These are phyloP conservation scores for Corythornis cristatus DNA, from an alignment of 2,113 vertebrate genomes.

Conservation along the genomic window DNA sequence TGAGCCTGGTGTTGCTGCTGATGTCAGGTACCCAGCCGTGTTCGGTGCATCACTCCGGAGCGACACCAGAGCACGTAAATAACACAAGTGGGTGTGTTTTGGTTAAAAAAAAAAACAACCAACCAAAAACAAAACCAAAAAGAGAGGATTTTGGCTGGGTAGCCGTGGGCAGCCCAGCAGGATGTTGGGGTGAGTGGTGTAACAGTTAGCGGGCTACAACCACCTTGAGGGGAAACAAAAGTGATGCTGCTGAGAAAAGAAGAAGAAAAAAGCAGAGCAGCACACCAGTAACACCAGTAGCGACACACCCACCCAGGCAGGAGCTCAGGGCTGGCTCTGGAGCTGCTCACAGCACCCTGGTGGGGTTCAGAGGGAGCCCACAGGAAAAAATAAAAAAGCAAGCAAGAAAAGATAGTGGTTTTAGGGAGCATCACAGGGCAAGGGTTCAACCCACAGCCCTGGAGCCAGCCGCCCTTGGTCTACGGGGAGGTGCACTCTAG, in stretches of 20 bases:
- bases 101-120: background rate
- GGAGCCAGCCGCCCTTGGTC: accelerated
- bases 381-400: background rate
- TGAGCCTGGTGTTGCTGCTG: background rate
- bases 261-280: background rate
- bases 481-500: background rate
- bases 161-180: background rate
- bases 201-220: background rate
- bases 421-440: background rate
- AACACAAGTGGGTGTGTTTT: background rate
- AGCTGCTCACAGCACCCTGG: background rate
- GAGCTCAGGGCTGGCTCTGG: background rate
- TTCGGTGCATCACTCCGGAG: background rate
- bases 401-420: background rate
- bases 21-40: background rate
- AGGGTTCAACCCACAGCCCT: background rate
- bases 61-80: background rate
- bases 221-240: background rate
- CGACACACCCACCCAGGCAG: background rate
- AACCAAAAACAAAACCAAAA: background rate
- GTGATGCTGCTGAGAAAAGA: background rate
- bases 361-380: background rate
- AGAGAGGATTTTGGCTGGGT: background rate
- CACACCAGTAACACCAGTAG: background rate
- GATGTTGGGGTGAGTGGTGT: background rate